A percentile compares a stretch with the other conserved stretches of the same genome.
Conservation (phyloP, 2,797 vertebrate species). For the Manis javanica region DNA sequence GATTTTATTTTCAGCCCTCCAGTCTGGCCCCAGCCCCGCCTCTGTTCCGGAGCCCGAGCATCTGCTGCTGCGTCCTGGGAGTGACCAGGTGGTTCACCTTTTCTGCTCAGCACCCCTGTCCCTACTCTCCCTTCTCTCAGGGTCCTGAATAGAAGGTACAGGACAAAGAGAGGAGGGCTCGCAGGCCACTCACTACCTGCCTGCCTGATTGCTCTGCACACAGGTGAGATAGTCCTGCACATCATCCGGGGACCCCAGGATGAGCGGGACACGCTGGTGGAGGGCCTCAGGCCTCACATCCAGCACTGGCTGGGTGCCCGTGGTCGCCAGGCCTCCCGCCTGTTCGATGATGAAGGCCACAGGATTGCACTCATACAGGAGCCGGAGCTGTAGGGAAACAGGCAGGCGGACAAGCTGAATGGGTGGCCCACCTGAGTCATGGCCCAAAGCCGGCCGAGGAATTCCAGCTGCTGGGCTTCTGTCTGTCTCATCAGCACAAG, state of each 20-base stretch:
- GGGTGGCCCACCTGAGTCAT: background rate
- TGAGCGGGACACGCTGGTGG: constrained; percentile 94
- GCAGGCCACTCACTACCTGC: constrained; percentile 75
- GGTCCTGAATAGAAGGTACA: background rate
- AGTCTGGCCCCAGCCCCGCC: background rate
- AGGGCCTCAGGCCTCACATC: constrained; percentile 94
- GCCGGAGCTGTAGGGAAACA: constrained; percentile 90
- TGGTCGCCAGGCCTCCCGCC: constrained; percentile 95
- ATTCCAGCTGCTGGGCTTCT: background rate
- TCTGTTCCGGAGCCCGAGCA: background rate
- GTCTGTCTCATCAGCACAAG: rapidly evolving
- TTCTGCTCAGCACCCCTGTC: background rate
- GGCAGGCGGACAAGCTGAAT: background rate
- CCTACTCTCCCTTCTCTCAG: background rate
- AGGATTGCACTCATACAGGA: constrained; percentile 97
- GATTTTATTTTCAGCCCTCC: constrained; percentile 60
- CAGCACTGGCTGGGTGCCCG: constrained; percentile 90
- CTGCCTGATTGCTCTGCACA: constrained; percentile 91
- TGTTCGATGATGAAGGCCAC: constrained; percentile 96
- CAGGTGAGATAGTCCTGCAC: constrained; percentile 94
- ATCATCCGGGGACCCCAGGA: constrained; percentile 94
- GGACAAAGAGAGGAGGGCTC: background rate
- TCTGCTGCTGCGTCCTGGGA: background rate
- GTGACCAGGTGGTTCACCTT: background rate
- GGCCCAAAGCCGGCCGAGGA: background rate